Evolutionary conservation across 1,140 invertebrate species (phyloP), one percentile per base, ranked within the genome.

Genomic region (Drosophila equinoxialis): DNA sequence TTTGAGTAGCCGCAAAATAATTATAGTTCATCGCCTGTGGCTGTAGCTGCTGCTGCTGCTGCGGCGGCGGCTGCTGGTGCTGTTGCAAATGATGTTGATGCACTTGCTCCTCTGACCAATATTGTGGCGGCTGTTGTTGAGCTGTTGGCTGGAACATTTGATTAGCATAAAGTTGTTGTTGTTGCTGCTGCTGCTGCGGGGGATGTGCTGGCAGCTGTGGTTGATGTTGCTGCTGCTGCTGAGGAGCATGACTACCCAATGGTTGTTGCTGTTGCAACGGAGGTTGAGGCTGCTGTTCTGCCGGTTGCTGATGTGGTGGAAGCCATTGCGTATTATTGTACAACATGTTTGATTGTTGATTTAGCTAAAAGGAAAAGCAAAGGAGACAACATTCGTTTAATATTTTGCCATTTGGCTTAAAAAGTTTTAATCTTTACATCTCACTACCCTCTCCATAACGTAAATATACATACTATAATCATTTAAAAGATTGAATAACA

Each of bases 241-340:
- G 76, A 23, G 45, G 3, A 23, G 45, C 45, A 51, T 51, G 45
- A 14, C 8, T 51, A 10, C 2, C 17, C 45, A 51, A 10, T 23
- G 45, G 17, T 48, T 48, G 48, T 64, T 67, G 71, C 65, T 72
- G 71, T 20, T 42, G 63, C 17, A 37, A 11, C 35, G 68, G 71
- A 14, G 45, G 79, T 54, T 71, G 80, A 1, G 71, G 72, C 11
- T 65, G 81, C 13, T 58, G 65, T 4, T 71, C 79, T n/a, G 55
- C 71, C 10, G 51, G 78, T 39, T 62, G 70, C 23, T 69, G 81
- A 45, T 70, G 82, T 13, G 82, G 83, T 63, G 79, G 82, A 65
- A 76, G 76, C 82, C 82, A 86, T 30, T 77, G 71, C 30, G 79
- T 75, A 68, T 86, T 86, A 42, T 86, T 86, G 76, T 87, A 83